A percentile compares a stretch with the other conserved stretches of the same genome.
Conservation (phyloP, 2,113 vertebrate species). For the Lynx canadensis region DNA sequence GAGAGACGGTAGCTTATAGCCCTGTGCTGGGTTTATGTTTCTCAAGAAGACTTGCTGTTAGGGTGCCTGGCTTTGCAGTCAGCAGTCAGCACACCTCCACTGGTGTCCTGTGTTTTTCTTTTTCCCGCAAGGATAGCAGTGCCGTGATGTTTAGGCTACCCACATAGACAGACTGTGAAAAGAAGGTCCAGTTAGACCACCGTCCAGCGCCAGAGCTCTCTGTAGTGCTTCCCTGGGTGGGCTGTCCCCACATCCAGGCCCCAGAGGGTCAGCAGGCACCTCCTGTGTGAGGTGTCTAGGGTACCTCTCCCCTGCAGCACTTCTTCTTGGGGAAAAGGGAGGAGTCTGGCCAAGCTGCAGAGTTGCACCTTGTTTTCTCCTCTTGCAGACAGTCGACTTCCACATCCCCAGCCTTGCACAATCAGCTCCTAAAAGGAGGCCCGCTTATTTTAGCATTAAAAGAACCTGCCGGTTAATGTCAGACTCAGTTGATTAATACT, state of each 20-base stretch:
- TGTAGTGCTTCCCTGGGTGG: not conserved
- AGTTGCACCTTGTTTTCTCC: not conserved
- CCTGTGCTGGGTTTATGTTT: not conserved
- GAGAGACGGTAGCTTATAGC: not conserved
- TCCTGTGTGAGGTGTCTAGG: fast-evolving
- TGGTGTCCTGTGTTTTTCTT: not conserved
- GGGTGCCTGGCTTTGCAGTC: not conserved
- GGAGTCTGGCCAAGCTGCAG: not conserved
- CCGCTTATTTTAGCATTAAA: not conserved
- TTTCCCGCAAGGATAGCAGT: not conserved
- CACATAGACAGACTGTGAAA: not conserved
- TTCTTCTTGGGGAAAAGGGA: not conserved
- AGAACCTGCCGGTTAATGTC: constrained; percentile 7
- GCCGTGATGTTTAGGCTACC: not conserved
- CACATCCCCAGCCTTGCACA: not conserved
- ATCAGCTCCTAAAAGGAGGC: not conserved
- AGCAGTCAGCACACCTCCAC: not conserved
- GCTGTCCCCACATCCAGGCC: not conserved
- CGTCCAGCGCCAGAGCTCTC: not conserved
- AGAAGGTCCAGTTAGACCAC: not conserved
- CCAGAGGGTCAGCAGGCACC: fast-evolving
- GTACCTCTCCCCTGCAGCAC: fast-evolving
- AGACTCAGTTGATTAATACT: not conserved
- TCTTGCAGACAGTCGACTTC: not conserved
- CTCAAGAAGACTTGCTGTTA: not conserved